A percentile compares a stretch with the other conserved stretches of the same genome.
Conservation (phyloP, 2,888 invertebrate species). For the Trichogramma evanescens region DNA sequence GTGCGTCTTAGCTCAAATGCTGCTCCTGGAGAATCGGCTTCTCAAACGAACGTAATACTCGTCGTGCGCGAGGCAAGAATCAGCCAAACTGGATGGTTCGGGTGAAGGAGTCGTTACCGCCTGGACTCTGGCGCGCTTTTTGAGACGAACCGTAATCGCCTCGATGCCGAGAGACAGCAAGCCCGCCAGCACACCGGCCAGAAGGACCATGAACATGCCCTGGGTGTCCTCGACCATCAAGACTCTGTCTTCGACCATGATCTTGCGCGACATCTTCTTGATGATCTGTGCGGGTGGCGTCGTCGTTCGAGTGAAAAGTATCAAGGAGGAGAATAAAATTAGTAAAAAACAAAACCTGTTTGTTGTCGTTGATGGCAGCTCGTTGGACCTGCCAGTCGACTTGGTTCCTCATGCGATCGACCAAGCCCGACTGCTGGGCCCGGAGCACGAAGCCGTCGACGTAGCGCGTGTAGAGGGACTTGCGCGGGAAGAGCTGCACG, state of each 20-base stretch:
- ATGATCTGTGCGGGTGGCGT: conserved; percentile 44
- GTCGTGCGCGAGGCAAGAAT: too few species aligned
- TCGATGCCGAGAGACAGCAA: conserved; percentile 5
- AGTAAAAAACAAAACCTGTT: conserved; percentile 51
- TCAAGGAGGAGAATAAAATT: not conserved
- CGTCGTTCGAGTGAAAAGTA: not conserved
- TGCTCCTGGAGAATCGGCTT: too few species aligned
- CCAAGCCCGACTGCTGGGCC: conserved; percentile 62
- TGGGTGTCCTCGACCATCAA: conserved; percentile 73
- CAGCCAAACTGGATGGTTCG: too few species aligned
- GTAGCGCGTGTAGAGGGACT: conserved; percentile 59
- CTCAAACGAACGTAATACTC: too few species aligned
- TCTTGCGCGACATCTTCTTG: conserved; percentile 38
- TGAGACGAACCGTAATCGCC: not conserved
- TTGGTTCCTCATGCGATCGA: conserved; percentile 61
- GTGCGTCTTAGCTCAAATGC: too few species aligned
- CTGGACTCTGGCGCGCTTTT: not conserved
- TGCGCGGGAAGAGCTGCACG: conserved; percentile 57
- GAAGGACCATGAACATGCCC: conserved; percentile 73
- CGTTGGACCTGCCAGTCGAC: conserved; percentile 68
- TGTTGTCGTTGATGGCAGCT: conserved; percentile 54
- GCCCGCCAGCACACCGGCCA: conserved; percentile 62
- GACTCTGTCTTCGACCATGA: conserved; percentile 61
- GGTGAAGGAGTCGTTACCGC: too few species aligned
- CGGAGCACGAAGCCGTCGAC: conserved; percentile 57